Percentiles rank a stretch among this genome's conserved stretches.
Evolutionary conservation across 2,888 invertebrate species (phyloP).

Genomic region (Calameuta idolon): DNA sequence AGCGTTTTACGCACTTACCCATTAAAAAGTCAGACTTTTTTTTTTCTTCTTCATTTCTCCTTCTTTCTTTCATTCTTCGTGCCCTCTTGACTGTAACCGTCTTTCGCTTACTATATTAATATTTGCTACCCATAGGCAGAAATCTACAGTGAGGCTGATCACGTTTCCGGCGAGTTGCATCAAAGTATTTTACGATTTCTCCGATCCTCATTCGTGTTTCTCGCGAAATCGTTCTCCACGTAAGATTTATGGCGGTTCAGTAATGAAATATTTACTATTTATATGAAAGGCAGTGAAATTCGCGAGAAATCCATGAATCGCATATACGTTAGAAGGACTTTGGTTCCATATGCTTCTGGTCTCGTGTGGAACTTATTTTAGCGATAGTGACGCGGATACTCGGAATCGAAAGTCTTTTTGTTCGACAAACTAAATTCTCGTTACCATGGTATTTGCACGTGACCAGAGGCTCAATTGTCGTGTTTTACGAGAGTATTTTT

Average conservation of each 20-base stretch:
- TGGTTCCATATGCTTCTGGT: background rate
- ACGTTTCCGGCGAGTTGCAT: background rate
- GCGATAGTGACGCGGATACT: conserved; percentile 16
- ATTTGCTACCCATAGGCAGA: background rate
- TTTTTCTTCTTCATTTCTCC: background rate
- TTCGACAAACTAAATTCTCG: conserved; percentile 26
- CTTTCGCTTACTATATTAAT: background rate
- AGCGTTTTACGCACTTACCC: conserved; percentile 3
- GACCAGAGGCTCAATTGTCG: conserved; percentile 31
- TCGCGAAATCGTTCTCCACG: background rate
- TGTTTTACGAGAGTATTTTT: conserved; percentile 41
- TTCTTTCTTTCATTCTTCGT: background rate
- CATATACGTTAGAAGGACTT: background rate
- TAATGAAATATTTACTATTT: background rate
- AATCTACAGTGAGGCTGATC: background rate
- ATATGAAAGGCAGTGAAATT: background rate
- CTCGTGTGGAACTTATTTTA: background rate
- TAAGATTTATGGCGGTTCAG: background rate
- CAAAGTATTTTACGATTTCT: background rate
- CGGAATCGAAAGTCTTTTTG: conserved; percentile 19
- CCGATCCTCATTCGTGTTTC: background rate
- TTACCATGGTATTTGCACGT: conserved; percentile 38
- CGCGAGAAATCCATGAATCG: background rate
- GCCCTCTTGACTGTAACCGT: background rate
- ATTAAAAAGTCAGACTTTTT: background rate